Percentiles rank a stretch among this genome's conserved stretches.
These are phyloP conservation scores for Craniophora ligustri DNA, from an alignment of 2,888 invertebrate species.

Conservation along the genomic window DNA sequence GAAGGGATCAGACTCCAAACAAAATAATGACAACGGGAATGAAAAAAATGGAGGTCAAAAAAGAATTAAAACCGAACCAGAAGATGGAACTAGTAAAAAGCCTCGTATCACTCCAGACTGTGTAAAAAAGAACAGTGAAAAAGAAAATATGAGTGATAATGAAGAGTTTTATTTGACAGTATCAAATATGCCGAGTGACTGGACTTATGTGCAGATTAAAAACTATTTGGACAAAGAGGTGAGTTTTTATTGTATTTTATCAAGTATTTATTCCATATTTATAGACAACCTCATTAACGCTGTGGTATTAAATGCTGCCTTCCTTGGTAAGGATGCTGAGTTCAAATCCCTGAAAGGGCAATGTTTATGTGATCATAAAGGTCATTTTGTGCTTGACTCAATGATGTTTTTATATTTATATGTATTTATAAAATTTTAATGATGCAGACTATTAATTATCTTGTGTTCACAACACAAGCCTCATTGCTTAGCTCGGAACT, in stretches of 20 bases:
- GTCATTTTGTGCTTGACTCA: too few relatives aligned
- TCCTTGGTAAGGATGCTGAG: too few relatives aligned
- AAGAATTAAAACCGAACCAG: constrained; percentile 1
- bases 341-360: too few relatives aligned
- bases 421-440: too few relatives aligned
- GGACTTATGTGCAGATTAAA: constrained; percentile 52
- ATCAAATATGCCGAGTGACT: constrained; percentile 28
- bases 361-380: too few relatives aligned
- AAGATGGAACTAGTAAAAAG: constrained; percentile 19
- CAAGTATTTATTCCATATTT: neutral
- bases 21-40: constrained; percentile 1
- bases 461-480: too few relatives aligned
- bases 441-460: too few relatives aligned
- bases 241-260: constrained; percentile 8
- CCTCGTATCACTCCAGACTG: constrained; percentile 6
- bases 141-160: neutral
- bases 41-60: constrained; percentile 32
- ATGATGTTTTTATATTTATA: too few relatives aligned
- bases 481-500: too few relatives aligned
- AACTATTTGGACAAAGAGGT: constrained; percentile 61
- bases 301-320: too few relatives aligned
- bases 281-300: neutral
- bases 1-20: neutral
- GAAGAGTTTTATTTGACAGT: constrained; percentile 32
- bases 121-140: neutral